Conservation (phyloP, 2,113 vertebrate genomes). For the Platichthys flesus region DNA sequence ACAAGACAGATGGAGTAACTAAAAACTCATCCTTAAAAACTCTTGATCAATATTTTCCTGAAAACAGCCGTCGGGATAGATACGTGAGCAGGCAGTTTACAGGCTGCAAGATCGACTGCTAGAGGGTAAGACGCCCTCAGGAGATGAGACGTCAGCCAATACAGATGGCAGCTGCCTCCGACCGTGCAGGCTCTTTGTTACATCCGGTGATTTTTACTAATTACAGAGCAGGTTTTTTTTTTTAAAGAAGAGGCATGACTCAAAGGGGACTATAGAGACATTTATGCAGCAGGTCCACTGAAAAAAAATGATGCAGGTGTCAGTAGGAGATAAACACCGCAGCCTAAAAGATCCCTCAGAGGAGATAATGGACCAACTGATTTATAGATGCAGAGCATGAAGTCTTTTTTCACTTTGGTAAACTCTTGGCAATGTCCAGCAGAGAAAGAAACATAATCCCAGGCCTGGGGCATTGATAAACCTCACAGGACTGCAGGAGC, state of each 20-base stretch:
- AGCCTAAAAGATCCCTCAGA: constrained; percentile 39
- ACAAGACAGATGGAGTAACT: neutral
- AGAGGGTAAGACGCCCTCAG: constrained; percentile 26
- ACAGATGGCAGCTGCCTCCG: neutral
- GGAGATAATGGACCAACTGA: constrained; percentile 56
- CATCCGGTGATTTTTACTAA: constrained; percentile 34
- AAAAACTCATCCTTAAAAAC: constrained; percentile 36
- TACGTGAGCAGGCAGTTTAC: constrained; percentile 32
- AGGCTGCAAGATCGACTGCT: constrained; percentile 29
- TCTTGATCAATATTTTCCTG: constrained; percentile 25
- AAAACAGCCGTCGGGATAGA: constrained; percentile 35
- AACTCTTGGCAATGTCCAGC: constrained; percentile 21
- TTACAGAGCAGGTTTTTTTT: constrained; percentile 12
- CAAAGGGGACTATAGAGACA: constrained; percentile 9
- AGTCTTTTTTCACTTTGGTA: constrained; percentile 36
- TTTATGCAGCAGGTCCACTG: constrained; percentile 27
- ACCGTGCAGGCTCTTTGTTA: constrained; percentile 25
- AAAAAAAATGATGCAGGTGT: constrained; percentile 44
- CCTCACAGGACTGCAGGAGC: neutral
- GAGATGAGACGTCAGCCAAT: constrained; percentile 32
- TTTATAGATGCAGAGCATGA: constrained; percentile 45
- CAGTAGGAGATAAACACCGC: constrained; percentile 54
- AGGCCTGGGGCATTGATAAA: constrained; percentile 11
- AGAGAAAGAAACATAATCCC: constrained; percentile 13
- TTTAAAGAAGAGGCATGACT: constrained; percentile 10